A percentile compares a stretch with the other conserved stretches of the same genome.
Conservation (phyloP, 2,797 vertebrate species). For the Nannoperca obscura region DNA sequence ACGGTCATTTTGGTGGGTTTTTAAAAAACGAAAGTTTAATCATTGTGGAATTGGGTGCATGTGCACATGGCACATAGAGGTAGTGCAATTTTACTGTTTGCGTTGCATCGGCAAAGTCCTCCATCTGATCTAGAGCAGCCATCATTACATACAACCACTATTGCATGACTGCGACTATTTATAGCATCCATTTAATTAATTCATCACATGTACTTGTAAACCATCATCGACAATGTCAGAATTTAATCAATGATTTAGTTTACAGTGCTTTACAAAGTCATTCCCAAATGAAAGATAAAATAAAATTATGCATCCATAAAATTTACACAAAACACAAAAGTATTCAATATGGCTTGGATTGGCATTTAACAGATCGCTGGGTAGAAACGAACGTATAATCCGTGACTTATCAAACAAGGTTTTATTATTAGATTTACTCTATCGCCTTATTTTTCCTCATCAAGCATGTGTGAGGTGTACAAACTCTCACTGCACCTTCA, state of each 20-base stretch:
- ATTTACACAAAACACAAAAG: not conserved
- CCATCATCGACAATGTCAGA: not conserved
- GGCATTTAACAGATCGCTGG: not conserved
- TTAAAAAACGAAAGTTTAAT: not conserved
- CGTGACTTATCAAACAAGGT: conserved; percentile 3
- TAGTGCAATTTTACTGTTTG: not conserved
- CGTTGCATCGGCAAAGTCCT: conserved; percentile 6
- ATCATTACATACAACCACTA: not conserved
- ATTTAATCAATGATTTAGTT: not conserved
- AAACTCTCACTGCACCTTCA: conserved; percentile 8
- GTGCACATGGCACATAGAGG: not conserved
- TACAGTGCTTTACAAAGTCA: not conserved
- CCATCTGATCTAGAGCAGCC: not conserved
- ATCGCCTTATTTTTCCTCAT: conserved; percentile 4
- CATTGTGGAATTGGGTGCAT: not conserved
- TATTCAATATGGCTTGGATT: not conserved
- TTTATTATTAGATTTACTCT: not conserved
- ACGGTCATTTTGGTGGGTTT: too few relatives aligned
- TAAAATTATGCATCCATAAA: not conserved
- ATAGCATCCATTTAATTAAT: conserved; percentile 4
- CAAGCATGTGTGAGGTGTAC: not conserved
- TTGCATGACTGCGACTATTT: not conserved
- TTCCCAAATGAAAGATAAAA: not conserved
- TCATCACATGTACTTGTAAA: not conserved
- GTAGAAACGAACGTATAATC: not conserved